Conservation (phyloP, 2,888 invertebrate genomes). For the Drosophila quinaria region DNA sequence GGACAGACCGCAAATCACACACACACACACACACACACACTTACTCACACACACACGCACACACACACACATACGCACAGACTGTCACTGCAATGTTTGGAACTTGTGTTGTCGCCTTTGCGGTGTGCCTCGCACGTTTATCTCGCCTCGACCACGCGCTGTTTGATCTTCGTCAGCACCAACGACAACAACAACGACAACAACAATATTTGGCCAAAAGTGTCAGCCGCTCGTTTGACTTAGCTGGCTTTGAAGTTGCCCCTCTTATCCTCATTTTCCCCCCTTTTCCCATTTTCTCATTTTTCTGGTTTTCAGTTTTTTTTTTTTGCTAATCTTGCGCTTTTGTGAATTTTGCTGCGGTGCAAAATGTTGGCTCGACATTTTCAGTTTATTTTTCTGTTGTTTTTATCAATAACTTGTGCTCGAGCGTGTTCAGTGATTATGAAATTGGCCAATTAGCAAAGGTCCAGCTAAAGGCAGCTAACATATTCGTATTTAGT, state of each 20-base stretch:
- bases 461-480: not conserved
- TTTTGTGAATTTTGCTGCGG: slow-evolving; percentile 47
- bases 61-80: slow-evolving; percentile 1
- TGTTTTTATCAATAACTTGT: slow-evolving; percentile 28
- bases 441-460: slow-evolving; percentile 4
- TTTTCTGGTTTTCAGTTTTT: not conserved
- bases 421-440: not conserved
- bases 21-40: slow-evolving; percentile 12
- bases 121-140: slow-evolving; percentile 73
- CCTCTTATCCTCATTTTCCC: slow-evolving; percentile 5
- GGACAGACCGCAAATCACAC: slow-evolving; percentile 14
- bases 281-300: not conserved
- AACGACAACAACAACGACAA: slow-evolving; percentile 26
- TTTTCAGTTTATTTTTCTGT: slow-evolving; percentile 16
- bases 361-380: slow-evolving; percentile 35
- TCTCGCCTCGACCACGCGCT: slow-evolving; percentile 64
- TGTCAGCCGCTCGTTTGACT: slow-evolving; percentile 54
- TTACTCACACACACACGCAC: slow-evolving; percentile 3
- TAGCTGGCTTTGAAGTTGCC: slow-evolving; percentile 60
- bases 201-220: slow-evolving; percentile 42
- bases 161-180: slow-evolving; percentile 77
- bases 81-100: slow-evolving; percentile 39
- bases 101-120: slow-evolving; percentile 71
- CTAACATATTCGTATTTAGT: not conserved
- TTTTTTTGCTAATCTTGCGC: slow-evolving; percentile 51